phyloP scores from a whole-genome alignment of 1,140 invertebrate species.

The Andricus grossulariae region DNA sequence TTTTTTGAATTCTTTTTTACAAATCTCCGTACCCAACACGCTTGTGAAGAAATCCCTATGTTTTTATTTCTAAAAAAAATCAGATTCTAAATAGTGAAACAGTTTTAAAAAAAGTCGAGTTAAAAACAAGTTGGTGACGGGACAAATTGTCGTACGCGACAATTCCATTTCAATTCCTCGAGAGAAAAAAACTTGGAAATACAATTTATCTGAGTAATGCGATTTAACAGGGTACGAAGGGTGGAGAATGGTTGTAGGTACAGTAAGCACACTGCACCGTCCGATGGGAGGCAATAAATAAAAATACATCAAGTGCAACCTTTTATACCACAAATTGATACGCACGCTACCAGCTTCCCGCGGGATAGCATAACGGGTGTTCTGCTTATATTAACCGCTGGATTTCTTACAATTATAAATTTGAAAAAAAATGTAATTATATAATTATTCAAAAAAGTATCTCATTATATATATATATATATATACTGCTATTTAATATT shows the following conservation, averaged over 20 bases:
- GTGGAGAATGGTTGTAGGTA: conserved; percentile 49
- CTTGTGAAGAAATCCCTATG: too few species aligned
- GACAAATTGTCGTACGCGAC: conserved; percentile 49
- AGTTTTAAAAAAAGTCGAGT: not conserved
- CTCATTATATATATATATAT: conserved; percentile 22
- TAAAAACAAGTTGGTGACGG: conserved; percentile 2
- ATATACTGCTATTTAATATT: too few species aligned
- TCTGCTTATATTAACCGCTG: not conserved
- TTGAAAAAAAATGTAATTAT: too few species aligned
- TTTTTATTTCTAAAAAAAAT: too few species aligned
- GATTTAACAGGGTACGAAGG: conserved; percentile 61
- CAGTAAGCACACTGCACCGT: conserved; percentile 42
- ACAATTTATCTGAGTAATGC: conserved; percentile 66
- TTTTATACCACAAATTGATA: conserved; percentile 67
- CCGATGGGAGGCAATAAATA: conserved; percentile 67
- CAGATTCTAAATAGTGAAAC: not conserved
- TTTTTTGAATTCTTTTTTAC: too few species aligned
- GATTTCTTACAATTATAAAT: too few species aligned
- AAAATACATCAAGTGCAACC: conserved; percentile 69
- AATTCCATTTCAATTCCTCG: conserved; percentile 60
- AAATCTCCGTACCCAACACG: too few species aligned
- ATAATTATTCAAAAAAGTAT: not conserved
- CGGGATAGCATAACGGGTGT: conserved; percentile 19
- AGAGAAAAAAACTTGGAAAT: conserved; percentile 54
- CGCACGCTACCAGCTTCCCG: conserved; percentile 44